Percentiles rank a stretch among this genome's conserved stretches.
Conservation (phyloP, 2,113 vertebrate species). For the Nyctereutes procyonoides region DNA sequence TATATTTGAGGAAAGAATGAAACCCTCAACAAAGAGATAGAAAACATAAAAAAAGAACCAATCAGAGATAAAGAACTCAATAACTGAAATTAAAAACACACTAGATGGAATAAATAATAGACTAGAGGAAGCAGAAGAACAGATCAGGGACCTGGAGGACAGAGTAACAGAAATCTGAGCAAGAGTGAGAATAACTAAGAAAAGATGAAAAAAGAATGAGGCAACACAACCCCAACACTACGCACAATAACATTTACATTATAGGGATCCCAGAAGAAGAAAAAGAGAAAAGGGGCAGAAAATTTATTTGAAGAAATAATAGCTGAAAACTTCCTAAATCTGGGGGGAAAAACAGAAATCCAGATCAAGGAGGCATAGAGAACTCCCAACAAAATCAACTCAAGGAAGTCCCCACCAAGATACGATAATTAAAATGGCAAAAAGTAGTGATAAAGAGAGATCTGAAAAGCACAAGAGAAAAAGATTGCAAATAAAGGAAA, state of each 20-base stretch:
- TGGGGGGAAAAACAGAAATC: not conserved
- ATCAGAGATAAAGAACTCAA: not conserved
- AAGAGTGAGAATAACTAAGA: not conserved
- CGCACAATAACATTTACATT: not conserved
- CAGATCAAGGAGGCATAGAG: not conserved
- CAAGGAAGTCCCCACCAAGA: not conserved
- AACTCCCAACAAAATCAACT: not conserved
- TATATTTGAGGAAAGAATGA: not conserved
- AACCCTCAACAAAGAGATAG: not conserved
- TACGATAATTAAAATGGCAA: not conserved
- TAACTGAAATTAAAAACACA: not conserved
- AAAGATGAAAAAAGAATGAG: not conserved
- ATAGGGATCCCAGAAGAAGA: not conserved
- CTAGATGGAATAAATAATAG: not conserved
- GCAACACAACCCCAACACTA: not conserved
- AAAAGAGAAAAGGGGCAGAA: not conserved
- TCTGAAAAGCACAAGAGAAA: not conserved
- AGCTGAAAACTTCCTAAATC: not conserved
- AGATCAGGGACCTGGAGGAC: not conserved
- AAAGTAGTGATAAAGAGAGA: not conserved
- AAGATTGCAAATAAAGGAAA: not conserved
- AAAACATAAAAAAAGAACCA: not conserved
- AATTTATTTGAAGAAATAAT: not conserved
- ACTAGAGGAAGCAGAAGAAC: not conserved
- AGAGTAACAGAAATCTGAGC: not conserved